Base-by-base conservation (phyloP, 2,113 vertebrate species). In the Sorex fumeus region DNA sequence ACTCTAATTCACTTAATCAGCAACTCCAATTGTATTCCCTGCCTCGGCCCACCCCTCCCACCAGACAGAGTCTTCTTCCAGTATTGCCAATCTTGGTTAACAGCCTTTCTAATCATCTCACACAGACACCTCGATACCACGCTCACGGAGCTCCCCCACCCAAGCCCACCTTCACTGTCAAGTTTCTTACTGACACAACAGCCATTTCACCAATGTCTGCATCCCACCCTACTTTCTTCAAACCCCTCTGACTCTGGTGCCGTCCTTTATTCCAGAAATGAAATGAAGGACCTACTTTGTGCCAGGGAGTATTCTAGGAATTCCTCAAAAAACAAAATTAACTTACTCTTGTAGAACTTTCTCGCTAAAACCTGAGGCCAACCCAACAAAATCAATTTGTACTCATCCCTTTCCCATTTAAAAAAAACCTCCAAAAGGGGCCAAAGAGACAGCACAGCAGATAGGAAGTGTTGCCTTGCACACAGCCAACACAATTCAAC, bases 181-280 rank as follows among this genome's bases (percentile, higher is more conserved):
- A 84, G 45, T 40, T n/a, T 93, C 72, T 47, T 64, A 70, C 53
- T 25, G 9, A 79, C 16, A 4, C 69, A 71, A 83, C 3, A 84
- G 71, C 13, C 27, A 71, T 69, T 72, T 69, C 45, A 19, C 50
- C 45, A 62, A 77, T 36, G 70, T 28, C 69, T 64, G 9, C 36
- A 32, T 45, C 43, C 57, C 79, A 28, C 28, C 28, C 75, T 60
- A 43, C 53, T 88, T 67, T 84, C 72, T 23, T 91, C 79, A 92
- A 76, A 72, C 27, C 28, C 34, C 66, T 88, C 69, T 76, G 36
- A n/a, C 45, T 75, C 76, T 1, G 2, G 21, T 53, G 50, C 45
- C 87, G 90, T 64, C 12, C 50, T 85, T 87, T 70, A 62, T 75
- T 95, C 43, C 87, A 85, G 60, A 88, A 84, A 86, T 25, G 69